Evolutionary conservation across 1,140 invertebrate species (phyloP).

Genomic region (Penaeus japonicus): DNA sequence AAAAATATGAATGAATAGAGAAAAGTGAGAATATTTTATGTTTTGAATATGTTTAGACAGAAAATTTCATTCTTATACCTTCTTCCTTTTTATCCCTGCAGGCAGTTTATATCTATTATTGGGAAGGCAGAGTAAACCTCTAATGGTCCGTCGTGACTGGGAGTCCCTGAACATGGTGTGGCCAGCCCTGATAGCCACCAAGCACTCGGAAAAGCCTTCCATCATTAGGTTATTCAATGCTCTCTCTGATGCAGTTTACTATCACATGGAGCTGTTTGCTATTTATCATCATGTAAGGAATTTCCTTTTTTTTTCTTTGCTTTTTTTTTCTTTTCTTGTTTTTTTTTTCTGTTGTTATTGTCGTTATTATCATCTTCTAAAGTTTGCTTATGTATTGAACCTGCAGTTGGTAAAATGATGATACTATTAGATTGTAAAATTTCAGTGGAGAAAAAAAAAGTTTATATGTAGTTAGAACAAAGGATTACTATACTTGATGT

Average conservation of each 20-base stretch:
- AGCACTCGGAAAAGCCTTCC: slow-evolving; percentile 82
- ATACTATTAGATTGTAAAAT: not conserved
- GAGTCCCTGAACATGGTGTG: slow-evolving; percentile 74
- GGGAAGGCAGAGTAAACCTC: slow-evolving; percentile 71
- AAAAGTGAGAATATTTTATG: not conserved
- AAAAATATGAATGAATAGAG: no score
- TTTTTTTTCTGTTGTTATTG: not conserved
- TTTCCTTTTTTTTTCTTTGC: not conserved
- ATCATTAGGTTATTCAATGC: slow-evolving; percentile 78
- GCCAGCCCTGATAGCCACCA: slow-evolving; percentile 76
- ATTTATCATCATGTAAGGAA: slow-evolving; percentile 64
- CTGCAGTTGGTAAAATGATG: not conserved
- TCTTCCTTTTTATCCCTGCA: slow-evolving; percentile 62
- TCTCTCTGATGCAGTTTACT: slow-evolving; percentile 66
- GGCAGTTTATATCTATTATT: slow-evolving; percentile 81
- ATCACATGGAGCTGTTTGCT: slow-evolving; percentile 67
- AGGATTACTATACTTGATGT: not conserved
- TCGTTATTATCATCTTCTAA: not conserved
- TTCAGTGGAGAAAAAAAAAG: no score
- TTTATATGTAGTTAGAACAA: not conserved
- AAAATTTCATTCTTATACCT: slow-evolving; percentile 1
- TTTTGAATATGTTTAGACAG: not conserved
- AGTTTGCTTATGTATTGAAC: not conserved
- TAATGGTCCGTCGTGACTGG: slow-evolving; percentile 81
- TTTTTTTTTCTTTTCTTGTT: not conserved